Conservation (phyloP, 2,888 invertebrate species). For the Acanthopleura granulata region DNA sequence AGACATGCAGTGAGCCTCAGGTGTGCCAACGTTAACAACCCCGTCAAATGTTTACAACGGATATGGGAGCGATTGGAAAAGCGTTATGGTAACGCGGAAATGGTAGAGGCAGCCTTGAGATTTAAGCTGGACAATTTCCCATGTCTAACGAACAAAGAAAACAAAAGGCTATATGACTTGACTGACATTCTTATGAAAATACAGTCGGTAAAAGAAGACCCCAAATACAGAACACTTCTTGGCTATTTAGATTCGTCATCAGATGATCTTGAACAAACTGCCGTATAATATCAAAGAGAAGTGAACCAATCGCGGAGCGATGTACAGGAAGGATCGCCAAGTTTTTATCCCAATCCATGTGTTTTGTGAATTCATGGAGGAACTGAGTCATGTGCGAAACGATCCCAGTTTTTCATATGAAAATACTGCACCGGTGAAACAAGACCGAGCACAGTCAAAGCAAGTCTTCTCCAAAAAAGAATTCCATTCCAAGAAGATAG, state of each 20-base stretch:
- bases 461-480: neutral
- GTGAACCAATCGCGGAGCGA: constrained; percentile 1
- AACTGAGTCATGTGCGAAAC: constrained; percentile 27
- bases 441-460: neutral
- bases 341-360: constrained; percentile 29
- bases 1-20: constrained; percentile 27
- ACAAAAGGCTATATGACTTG: neutral
- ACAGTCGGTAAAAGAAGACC: constrained; percentile 30
- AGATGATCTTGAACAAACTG: constrained; percentile 12
- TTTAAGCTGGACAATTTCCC: constrained; percentile 33
- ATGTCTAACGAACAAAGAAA: constrained; percentile 27
- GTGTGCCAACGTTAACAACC: constrained; percentile 28
- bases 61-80: constrained; percentile 32
- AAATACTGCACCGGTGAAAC: neutral
- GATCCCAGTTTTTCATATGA: constrained; percentile 31
- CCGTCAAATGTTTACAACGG: constrained; percentile 23
- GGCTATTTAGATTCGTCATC: constrained; percentile 19
- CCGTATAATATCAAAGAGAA: constrained; percentile 8
- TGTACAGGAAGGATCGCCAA: neutral
- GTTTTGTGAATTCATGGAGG: constrained; percentile 31
- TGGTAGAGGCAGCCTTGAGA: constrained; percentile 28
- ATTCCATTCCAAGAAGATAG: neutral
- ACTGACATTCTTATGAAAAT: constrained; percentile 28
- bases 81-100: constrained; percentile 30
- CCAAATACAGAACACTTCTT: constrained; percentile 22